Base-by-base conservation (phyloP, 2,888 invertebrate genomes). In the Rapana venosa region DNA sequence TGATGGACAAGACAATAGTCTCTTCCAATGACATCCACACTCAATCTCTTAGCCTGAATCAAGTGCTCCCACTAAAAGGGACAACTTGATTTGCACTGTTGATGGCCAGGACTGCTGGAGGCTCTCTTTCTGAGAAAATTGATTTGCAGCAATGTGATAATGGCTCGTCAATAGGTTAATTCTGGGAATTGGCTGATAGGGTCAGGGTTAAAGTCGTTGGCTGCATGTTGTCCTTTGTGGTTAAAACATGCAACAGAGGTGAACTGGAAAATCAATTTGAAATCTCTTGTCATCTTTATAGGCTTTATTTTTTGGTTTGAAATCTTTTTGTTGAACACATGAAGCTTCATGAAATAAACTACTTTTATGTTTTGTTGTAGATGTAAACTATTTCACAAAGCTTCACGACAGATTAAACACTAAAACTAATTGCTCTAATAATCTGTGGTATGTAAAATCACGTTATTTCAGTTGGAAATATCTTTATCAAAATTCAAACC, bases 31-130 rank as follows among this genome's bases (percentile, higher is more conserved):
- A 83, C 81, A 83, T 6, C 81, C 36, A 30, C 36, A 83, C 36
- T 30, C 81, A 83, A 83, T 83, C 81, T 36, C 47, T 83, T 47
- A 36, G 81, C 47, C 32, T 36, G 81, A 83, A 83, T 83, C 81
- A 26, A 83, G 81, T 26, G 81, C 26, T 83, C 81, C 81, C 81
- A 47, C 47, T 6, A 30, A 61, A 66, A 35, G 83, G 26, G 74
- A 32, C 85, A 89, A 89, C 85, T 56, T 22, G 84, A 89, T 89
- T 89, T 84, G 85, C 70, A 17, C n/a, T 22, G 85, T 22, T 70
- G 17, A 47, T 66, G 32, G 70, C 6, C 47, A 74, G 66, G 61
- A 56, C 56, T 36, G 74, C 89, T 85, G 26, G 70, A 66, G 84
- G 88, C 84, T 70, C 58, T n/a, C 35, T 88, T 61, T 35, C 88